Percentiles rank a stretch among this genome's conserved stretches.
Evolutionary conservation across 2,888 invertebrate genomes (phyloP).

Genomic region (Eupithecia pulchellata): DNA sequence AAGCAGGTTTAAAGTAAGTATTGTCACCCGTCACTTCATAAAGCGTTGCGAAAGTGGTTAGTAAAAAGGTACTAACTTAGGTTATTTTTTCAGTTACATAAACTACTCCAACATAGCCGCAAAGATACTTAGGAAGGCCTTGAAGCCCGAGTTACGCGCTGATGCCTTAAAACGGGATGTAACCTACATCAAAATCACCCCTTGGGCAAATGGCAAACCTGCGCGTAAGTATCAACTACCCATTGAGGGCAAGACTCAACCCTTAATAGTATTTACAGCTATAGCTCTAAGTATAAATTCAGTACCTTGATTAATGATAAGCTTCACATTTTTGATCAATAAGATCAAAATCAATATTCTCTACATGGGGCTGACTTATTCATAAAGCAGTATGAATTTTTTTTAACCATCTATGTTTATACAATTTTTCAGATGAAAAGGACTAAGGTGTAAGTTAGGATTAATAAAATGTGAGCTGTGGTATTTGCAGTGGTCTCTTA

Average conservation of each 20-base stretch:
- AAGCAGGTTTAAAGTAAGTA: slow-evolving; percentile 92
- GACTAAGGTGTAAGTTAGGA: slow-evolving; percentile 72
- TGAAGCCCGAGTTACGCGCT: slow-evolving; percentile 90
- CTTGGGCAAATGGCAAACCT: slow-evolving; percentile 96
- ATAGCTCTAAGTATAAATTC: too few relatives aligned
- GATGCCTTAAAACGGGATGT: slow-evolving; percentile 92
- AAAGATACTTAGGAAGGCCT: slow-evolving; percentile 90
- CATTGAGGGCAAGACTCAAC: background rate
- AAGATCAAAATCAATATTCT: background rate
- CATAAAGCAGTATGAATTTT: background rate
- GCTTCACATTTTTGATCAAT: background rate
- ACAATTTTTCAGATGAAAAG: slow-evolving; percentile 77
- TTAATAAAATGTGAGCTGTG: slow-evolving; percentile 20
- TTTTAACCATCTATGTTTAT: background rate
- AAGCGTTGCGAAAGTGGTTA: background rate
- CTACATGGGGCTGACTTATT: background rate
- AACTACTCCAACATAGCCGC: slow-evolving; percentile 98
- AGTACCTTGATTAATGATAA: too few relatives aligned
- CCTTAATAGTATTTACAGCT: background rate
- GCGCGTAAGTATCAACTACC: slow-evolving; percentile 87
- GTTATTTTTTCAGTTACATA: slow-evolving; percentile 91
- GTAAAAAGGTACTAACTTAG: slow-evolving; percentile 29
- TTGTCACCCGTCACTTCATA: background rate
- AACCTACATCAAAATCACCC: slow-evolving; percentile 91
- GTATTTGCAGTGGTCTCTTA: slow-evolving; percentile 11